phyloP scores from a whole-genome alignment of 2,113 vertebrate genomes.

The Psilopogon haemacephalus region DNA sequence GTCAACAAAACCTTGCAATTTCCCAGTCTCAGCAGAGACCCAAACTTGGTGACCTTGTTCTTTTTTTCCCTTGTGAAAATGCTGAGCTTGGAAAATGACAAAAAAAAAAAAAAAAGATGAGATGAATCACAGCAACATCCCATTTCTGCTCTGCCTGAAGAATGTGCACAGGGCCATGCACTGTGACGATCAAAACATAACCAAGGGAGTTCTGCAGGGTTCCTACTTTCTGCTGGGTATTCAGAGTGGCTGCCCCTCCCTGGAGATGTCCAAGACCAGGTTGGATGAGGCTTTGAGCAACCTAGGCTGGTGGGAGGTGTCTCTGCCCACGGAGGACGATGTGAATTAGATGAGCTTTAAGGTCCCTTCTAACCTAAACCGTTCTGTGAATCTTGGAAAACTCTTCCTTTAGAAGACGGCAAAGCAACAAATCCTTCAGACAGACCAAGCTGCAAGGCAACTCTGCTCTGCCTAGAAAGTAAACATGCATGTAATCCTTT shows the following conservation, averaged over 20 bases:
- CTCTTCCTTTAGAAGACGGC: neutral
- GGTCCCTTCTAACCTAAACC: no score
- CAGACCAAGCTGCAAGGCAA: neutral
- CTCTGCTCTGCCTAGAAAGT: neutral
- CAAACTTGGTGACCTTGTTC: constrained; percentile 18
- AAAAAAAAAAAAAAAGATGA: constrained; percentile 20
- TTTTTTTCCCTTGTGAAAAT: constrained; percentile 31
- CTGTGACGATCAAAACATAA: neutral
- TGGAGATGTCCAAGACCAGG: no score
- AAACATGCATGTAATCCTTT: neutral
- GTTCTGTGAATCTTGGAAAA: no score
- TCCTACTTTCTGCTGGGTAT: neutral
- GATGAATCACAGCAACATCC: constrained; percentile 18
- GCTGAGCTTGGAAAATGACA: constrained; percentile 33
- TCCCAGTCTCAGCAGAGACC: neutral
- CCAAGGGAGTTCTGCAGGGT: neutral
- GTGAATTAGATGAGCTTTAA: no score
- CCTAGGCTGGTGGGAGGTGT: no score
- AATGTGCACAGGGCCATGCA: neutral
- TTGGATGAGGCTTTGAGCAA: no score
- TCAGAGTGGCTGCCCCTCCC: neutral
- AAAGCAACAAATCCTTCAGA: neutral
- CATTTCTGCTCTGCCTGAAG: neutral
- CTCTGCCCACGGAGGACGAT: no score
- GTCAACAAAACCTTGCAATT: neutral